A percentile compares a stretch with the other conserved stretches of the same genome.
Conservation (phyloP, 2,888 invertebrate species). For the Pandemis cinnamomeana region DNA sequence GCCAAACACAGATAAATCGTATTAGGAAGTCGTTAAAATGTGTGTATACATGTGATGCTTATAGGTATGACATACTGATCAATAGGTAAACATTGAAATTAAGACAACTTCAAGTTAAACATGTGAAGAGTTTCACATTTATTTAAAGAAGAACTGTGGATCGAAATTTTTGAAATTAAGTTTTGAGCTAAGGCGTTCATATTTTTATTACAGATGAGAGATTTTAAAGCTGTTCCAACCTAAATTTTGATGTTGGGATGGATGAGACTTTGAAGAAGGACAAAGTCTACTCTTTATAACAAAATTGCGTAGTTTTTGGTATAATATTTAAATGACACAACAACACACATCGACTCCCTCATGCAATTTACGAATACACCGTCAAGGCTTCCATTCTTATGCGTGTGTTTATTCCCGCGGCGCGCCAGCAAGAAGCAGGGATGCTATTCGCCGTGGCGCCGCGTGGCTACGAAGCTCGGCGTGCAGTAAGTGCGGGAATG, state of each 20-base stretch:
- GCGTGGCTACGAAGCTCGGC: conserved; percentile 97
- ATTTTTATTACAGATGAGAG: too few relatives aligned
- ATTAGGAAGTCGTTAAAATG: not conserved
- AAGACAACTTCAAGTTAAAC: too few relatives aligned
- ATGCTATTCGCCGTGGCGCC: conserved; percentile 96
- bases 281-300: too few relatives aligned
- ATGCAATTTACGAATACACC: not conserved
- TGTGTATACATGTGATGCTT: not conserved
- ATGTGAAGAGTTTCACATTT: too few relatives aligned
- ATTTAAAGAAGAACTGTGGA: too few relatives aligned
- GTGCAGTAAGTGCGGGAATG: conserved; percentile 93
- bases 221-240: too few relatives aligned
- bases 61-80: not conserved
- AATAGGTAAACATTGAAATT: not conserved
- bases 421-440: conserved; percentile 87
- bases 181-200: too few relatives aligned
- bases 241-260: too few relatives aligned
- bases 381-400: conserved; percentile 67
- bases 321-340: too few relatives aligned
- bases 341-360: not conserved
- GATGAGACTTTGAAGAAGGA: too few relatives aligned
- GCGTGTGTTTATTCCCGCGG: conserved; percentile 71
- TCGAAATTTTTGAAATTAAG: too few relatives aligned
- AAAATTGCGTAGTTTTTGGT: too few relatives aligned
- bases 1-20: not conserved